Conservation (phyloP, 2,888 invertebrate genomes). For the Erebia ligea region DNA sequence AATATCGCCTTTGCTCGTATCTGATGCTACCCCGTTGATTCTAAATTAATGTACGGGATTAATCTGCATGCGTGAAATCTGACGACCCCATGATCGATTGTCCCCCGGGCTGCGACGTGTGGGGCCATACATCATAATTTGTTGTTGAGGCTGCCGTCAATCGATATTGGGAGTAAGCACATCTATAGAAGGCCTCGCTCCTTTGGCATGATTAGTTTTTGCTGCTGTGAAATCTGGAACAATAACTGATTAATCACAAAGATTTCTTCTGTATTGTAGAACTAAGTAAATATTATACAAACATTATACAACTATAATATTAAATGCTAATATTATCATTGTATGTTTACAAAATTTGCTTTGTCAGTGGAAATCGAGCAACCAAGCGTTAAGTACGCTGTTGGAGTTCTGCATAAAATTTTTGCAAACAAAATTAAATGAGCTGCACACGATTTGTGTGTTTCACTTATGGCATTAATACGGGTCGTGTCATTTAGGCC, state of each 20-base stretch:
- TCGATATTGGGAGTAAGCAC: conserved; percentile 37
- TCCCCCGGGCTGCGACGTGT: conserved; percentile 41
- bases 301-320: no score
- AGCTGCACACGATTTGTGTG: no score
- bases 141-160: conserved; percentile 52
- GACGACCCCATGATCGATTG: conserved; percentile 51
- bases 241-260: not conserved
- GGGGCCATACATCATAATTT: conserved; percentile 67
- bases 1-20: not conserved
- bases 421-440: no score
- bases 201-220: not conserved
- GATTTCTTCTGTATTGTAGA: no score
- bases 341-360: no score
- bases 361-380: no score
- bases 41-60: conserved; percentile 37
- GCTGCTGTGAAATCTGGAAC: not conserved
- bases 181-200: conserved; percentile 27
- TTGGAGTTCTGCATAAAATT: no score
- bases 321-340: no score
- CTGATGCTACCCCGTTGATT: conserved; percentile 10
- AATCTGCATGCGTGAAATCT: conserved; percentile 42
- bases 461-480: no score
- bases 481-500: no score
- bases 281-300: no score
- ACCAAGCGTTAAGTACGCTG: no score